Conservation (phyloP, 2,888 invertebrate species). For the Syrista parreyssii region DNA sequence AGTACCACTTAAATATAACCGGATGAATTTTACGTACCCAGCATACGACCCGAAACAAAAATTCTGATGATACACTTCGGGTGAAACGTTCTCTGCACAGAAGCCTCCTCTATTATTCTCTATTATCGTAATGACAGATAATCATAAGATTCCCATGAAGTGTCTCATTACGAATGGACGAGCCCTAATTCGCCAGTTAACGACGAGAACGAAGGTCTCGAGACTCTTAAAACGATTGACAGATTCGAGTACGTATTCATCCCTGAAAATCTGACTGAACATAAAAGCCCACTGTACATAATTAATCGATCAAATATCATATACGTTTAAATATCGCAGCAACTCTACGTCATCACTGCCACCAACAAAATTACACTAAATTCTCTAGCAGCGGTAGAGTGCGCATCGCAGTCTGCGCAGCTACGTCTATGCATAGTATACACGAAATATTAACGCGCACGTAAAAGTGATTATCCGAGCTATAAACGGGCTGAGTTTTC, state of each 20-base stretch:
- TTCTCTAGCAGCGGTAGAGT: neutral
- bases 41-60: neutral
- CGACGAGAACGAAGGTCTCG: constrained; percentile 29
- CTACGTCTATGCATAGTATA: neutral
- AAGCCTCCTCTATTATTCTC: constrained; percentile 35
- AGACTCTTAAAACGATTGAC: constrained; percentile 40
- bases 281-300: neutral
- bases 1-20: neutral
- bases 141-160: constrained; percentile 56
- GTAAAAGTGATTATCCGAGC: neutral
- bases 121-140: constrained; percentile 58
- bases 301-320: neutral
- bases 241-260: constrained; percentile 43
- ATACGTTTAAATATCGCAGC: neutral
- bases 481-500: neutral
- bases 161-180: constrained; percentile 59
- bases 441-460: neutral
- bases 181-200: constrained; percentile 58
- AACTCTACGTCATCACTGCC: neutral
- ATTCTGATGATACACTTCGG: neutral
- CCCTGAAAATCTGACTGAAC: neutral
- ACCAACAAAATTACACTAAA: neutral
- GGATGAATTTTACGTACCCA: neutral
- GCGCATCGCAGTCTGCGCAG: neutral
- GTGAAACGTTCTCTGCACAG: neutral